Conservation (phyloP, 2,113 vertebrate species). For the Cyprinodon brontotheroides region DNA sequence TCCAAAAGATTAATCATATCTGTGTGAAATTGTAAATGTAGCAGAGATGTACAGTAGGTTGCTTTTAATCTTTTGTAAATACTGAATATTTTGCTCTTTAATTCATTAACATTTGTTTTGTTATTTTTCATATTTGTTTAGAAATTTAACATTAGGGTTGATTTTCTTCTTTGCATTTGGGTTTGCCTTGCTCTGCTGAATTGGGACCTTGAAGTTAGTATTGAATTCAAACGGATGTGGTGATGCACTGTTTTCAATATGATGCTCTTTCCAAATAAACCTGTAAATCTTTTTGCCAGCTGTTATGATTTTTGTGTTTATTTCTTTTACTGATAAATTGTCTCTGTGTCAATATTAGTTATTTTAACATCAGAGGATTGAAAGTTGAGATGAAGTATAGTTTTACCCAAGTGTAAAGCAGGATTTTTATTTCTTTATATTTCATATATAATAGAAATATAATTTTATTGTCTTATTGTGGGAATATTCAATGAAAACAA, state of each 20-base stretch:
- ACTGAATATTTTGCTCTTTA: conserved; percentile 53
- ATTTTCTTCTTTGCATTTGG: conserved; percentile 28
- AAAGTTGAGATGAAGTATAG: neutral
- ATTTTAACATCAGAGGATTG: neutral
- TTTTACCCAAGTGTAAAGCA: neutral
- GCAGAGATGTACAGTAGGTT: conserved; percentile 72
- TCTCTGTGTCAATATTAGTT: too few species aligned
- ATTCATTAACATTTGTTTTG: conserved; percentile 51
- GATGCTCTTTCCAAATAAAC: conserved; percentile 71
- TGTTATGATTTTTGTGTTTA: neutral
- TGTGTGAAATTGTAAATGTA: conserved; percentile 74
- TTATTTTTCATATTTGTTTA: conserved; percentile 14
- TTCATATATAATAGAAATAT: neutral
- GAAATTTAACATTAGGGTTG: conserved; percentile 29
- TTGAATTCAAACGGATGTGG: conserved; percentile 45
- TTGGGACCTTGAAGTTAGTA: conserved; percentile 46
- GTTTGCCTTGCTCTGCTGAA: conserved; percentile 58
- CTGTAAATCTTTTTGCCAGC: conserved; percentile 28
- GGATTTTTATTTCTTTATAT: neutral
- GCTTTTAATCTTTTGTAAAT: conserved; percentile 74
- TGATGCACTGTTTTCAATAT: conserved; percentile 53
- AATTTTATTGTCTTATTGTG: too few species aligned
- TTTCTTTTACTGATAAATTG: neutral
- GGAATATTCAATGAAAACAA: neutral
- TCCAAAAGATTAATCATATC: conserved; percentile 58